phyloP scores from a whole-genome alignment of 2,797 vertebrate species.

The Danio tinwini region DNA sequence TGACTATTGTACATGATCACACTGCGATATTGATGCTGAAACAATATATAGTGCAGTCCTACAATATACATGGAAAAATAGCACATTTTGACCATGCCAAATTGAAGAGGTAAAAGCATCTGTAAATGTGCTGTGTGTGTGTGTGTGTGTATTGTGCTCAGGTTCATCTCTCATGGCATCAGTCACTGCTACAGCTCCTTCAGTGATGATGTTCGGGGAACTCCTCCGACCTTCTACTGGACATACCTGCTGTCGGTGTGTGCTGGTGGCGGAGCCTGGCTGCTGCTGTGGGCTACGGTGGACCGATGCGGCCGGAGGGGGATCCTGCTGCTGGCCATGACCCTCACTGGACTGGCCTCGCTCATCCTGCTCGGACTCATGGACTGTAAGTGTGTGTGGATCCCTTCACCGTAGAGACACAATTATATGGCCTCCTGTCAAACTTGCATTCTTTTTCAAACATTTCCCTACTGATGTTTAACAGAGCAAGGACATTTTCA shows the following conservation, averaged over 20 bases:
- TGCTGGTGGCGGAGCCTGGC: conserved; percentile 83
- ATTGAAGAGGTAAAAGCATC: too few species aligned
- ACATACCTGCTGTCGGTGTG: conserved; percentile 87
- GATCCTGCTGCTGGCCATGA: conserved; percentile 87
- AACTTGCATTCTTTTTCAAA: too few species aligned
- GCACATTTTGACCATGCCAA: too few species aligned
- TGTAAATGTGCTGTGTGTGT: not conserved
- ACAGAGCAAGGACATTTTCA: too few species aligned
- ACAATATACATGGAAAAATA: too few species aligned
- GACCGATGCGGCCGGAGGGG: conserved; percentile 88
- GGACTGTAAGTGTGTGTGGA: conserved; percentile 80
- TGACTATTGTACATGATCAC: too few species aligned
- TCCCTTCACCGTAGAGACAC: too few species aligned
- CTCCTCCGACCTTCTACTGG: conserved; percentile 85
- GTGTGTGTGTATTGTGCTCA: conserved; percentile 59
- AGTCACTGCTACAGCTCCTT: conserved; percentile 90
- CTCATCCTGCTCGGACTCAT: conserved; percentile 88
- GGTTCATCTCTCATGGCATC: conserved; percentile 90
- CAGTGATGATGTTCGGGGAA: conserved; percentile 81
- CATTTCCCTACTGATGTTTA: too few species aligned
- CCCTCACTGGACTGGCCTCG: conserved; percentile 86
- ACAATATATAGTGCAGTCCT: too few species aligned
- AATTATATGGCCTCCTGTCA: too few species aligned
- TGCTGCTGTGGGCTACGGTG: conserved; percentile 85
- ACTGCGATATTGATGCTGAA: too few species aligned